These are phyloP conservation scores for Stenotaenia linearis DNA, from an alignment of 2,888 invertebrate genomes.

Conservation along the genomic window DNA sequence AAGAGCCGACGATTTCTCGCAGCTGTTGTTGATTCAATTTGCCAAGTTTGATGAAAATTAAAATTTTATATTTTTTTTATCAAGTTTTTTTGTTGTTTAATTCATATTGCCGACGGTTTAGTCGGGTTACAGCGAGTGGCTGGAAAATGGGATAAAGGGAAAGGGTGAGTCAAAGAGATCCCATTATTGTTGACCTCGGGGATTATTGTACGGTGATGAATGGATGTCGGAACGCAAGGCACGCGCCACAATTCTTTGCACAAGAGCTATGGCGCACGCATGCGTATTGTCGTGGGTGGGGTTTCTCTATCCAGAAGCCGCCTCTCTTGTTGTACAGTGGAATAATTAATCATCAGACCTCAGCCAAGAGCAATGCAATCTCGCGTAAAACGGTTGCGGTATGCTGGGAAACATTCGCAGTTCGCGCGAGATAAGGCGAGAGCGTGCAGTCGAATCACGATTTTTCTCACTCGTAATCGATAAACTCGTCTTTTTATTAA, in stretches of 20 bases:
- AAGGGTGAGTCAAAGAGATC: background rate
- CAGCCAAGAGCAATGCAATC: background rate
- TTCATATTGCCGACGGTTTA: background rate
- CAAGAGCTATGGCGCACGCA: slow-evolving; percentile 8
- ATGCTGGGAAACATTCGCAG: background rate
- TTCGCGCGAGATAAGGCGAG: background rate
- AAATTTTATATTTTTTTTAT: background rate
- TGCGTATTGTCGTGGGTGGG: background rate
- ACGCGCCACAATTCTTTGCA: slow-evolving; percentile 26
- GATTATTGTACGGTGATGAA: slow-evolving; percentile 17
- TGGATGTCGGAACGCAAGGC: slow-evolving; percentile 24
- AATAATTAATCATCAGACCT: slow-evolving; percentile 21
- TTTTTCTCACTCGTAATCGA: too few species aligned
- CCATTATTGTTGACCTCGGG: slow-evolving; percentile 23
- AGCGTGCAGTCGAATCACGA: background rate
- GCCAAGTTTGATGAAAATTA: background rate
- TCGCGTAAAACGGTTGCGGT: background rate
- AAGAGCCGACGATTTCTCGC: background rate
- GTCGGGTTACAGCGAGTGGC: background rate
- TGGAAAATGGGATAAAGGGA: background rate
- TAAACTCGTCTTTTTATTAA: too few species aligned
- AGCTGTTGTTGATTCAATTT: background rate
- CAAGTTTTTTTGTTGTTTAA: background rate
- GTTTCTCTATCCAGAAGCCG: background rate
- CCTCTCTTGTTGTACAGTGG: slow-evolving; percentile 3